phyloP scores from a whole-genome alignment of 2,113 vertebrate genomes.

The Stictonetta naevosa region DNA sequence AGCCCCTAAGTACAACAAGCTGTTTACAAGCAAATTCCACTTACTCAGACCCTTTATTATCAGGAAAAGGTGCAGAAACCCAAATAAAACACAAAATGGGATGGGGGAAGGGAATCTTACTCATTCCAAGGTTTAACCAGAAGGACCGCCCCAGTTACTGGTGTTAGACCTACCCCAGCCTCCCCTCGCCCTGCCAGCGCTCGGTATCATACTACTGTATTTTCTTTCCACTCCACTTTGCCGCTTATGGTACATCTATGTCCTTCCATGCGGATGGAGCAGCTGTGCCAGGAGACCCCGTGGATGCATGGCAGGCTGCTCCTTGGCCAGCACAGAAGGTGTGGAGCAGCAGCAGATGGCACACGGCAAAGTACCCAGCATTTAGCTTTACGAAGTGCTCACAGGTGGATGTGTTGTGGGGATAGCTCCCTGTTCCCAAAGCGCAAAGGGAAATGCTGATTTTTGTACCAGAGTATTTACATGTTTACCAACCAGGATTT shows the following conservation, averaged over 20 bases:
- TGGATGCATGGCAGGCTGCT: background rate
- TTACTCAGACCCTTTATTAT: conserved; percentile 1
- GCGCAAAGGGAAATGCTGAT: background rate
- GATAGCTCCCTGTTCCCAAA: background rate
- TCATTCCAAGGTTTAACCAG: background rate
- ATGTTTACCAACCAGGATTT: conserved; percentile 9
- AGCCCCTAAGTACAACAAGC: background rate
- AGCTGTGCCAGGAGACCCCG: background rate
- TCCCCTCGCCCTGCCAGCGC: background rate
- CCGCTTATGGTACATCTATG: background rate
- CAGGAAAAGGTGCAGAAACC: background rate
- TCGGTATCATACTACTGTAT: background rate
- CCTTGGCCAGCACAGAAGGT: background rate
- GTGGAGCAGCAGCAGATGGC: background rate
- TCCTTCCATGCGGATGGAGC: background rate
- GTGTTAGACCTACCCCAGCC: background rate
- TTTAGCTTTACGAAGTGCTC: background rate
- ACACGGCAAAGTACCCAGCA: background rate
- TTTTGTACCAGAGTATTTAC: background rate
- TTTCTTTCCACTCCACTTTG: background rate
- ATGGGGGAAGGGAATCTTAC: background rate
- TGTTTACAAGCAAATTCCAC: conserved; percentile 24
- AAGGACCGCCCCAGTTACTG: background rate
- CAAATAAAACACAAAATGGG: conserved; percentile 28
- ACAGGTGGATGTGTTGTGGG: background rate